A percentile compares a stretch with the other conserved stretches of the same genome.
Evolutionary conservation across 1,140 invertebrate genomes (phyloP).

Genomic region (Sipha flava): DNA sequence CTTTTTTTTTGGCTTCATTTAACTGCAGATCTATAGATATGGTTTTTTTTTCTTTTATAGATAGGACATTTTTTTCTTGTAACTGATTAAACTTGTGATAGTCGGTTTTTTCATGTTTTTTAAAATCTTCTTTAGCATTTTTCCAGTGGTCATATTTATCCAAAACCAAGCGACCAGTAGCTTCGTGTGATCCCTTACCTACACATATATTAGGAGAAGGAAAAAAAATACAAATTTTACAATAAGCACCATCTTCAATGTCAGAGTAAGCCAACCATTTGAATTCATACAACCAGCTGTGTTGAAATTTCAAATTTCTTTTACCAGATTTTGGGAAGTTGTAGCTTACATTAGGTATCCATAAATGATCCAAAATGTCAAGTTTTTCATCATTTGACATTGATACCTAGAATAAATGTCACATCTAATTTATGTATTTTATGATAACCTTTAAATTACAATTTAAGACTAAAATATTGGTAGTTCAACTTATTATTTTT

Average conservation of each 20-base stretch:
- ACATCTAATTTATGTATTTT: neutral
- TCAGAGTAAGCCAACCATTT: neutral
- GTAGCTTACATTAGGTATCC: neutral
- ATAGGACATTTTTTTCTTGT: conserved; percentile 24
- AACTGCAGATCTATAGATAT: neutral
- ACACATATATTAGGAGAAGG: neutral
- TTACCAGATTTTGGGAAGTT: neutral
- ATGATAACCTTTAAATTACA: neutral
- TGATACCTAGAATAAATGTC: neutral
- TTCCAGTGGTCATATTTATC: neutral
- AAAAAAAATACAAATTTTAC: neutral
- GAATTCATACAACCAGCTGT: neutral
- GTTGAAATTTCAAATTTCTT: neutral
- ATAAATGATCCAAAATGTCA: neutral
- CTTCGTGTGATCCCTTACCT: neutral
- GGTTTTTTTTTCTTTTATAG: conserved; percentile 34
- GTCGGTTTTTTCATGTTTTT: neutral
- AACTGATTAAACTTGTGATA: neutral
- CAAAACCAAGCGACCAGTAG: neutral
- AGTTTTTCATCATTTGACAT: neutral
- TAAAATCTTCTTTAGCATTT: neutral
- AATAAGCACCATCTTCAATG: neutral
- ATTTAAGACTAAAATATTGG: neutral
- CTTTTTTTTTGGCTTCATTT: neutral
- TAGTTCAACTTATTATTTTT: neutral